Base-by-base conservation (phyloP, 92 coral and sea anemone species). In the Paramuricea clavata region DNA sequence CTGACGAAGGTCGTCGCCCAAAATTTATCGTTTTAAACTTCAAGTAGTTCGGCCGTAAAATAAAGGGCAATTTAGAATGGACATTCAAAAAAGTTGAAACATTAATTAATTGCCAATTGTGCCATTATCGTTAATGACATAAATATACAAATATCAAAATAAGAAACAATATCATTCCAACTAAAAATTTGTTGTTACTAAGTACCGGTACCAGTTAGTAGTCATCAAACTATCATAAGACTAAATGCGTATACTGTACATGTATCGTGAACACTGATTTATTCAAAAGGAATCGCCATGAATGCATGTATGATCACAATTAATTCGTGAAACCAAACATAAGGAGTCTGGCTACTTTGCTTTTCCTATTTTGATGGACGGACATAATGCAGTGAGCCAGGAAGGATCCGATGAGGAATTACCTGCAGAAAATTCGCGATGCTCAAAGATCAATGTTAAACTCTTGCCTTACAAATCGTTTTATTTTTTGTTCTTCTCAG, bases 401-500 rank as follows among this genome's bases (percentile, higher is more conserved):
- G 65, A 43, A 49, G 26, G 75, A 70, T 25, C 36, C 78, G 15
- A 81, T 17, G 83, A 87, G 67, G 26, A 59, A 49, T 32, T 39
- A 49, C 49, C 84, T 27, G 34, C 73, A 79, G 39, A 22, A 59
- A 59, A 60, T 23, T 35, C 70, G 13, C 85, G 88, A 78, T 95
- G 94, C 59, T 65, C 92, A 7, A 41, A 39, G 50, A 39, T 94
- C 41, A 91, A 94, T 65, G 72, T 88, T 4, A 82, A 74, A 5
- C 89, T 95, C 32, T 25, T 95, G 23, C 87, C 92, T 35, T 91
- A 91, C 88, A 95, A 95, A 68, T 89, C 87, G 12, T 95, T 95
- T 81, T 94, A 94, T 70, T 93, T 95, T 87, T 93, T 95, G 44
- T 94, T 95, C 73, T 90, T 90, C 71, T 92, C 98, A 2, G 95